Conservation (phyloP, 1,140 invertebrate species). For the Tetragonula clypearis region DNA sequence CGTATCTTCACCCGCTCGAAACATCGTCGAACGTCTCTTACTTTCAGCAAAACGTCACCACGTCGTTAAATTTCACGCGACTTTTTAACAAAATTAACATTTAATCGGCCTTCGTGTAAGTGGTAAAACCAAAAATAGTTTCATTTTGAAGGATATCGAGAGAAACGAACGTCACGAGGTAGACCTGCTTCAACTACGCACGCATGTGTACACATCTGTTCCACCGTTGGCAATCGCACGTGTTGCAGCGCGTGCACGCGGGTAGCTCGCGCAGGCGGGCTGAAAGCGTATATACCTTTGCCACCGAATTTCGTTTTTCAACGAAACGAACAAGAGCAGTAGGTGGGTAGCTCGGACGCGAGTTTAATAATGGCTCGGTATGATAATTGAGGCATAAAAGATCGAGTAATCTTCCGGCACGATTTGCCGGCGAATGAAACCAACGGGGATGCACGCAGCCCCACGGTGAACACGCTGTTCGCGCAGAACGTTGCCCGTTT, state of each 20-base stretch:
- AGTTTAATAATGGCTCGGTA: conserved; percentile 71
- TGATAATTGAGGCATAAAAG: conserved; percentile 77
- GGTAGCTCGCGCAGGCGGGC: not conserved
- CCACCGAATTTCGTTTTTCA: conserved; percentile 53
- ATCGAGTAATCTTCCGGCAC: conserved; percentile 70
- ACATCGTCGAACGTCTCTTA: too few relatives aligned
- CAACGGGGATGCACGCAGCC: not conserved
- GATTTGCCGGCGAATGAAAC: conserved; percentile 55
- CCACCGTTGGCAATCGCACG: not conserved
- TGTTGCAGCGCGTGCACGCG: not conserved
- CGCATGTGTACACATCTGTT: not conserved
- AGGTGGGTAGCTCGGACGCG: conserved; percentile 40
- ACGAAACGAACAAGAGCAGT: conserved; percentile 45
- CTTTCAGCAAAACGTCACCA: too few relatives aligned
- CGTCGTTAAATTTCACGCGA: too few relatives aligned
- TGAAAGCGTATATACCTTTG: not conserved
- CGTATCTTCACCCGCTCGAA: too few relatives aligned
- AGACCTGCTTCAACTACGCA: too few relatives aligned
- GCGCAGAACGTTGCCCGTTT: conserved; percentile 4
- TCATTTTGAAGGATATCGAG: too few relatives aligned
- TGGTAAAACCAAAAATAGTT: too few relatives aligned
- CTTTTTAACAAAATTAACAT: too few relatives aligned
- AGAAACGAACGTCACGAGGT: too few relatives aligned
- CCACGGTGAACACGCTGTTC: not conserved
- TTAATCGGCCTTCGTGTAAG: too few relatives aligned